Conservation (phyloP, 2,888 invertebrate species). For the Cepaea hortensis region DNA sequence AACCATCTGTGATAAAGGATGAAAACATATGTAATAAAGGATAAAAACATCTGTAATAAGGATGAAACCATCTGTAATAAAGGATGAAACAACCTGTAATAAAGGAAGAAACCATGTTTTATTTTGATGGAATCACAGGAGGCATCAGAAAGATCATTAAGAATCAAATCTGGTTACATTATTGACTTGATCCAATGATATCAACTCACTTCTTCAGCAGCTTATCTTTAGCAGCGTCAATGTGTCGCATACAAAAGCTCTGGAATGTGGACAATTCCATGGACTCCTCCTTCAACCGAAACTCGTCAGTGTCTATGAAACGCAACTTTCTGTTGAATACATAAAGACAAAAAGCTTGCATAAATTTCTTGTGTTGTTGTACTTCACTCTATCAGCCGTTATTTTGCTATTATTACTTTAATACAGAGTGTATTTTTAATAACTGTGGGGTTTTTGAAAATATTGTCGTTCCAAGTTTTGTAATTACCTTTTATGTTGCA, state of each 20-base stretch:
- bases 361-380: neutral
- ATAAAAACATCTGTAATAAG: too few species aligned
- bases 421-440: too few species aligned
- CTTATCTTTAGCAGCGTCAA: slow-evolving; percentile 83
- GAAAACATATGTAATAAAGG: neutral
- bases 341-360: neutral
- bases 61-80: too few species aligned
- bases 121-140: too few species aligned
- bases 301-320: slow-evolving; percentile 75
- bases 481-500: too few species aligned
- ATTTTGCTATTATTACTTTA: neutral
- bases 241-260: slow-evolving; percentile 79
- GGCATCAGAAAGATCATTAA: too few species aligned
- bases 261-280: slow-evolving; percentile 84
- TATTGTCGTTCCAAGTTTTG: too few species aligned
- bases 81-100: too few species aligned
- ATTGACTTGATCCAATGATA: neutral
- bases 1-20: neutral
- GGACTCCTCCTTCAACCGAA: slow-evolving; percentile 78
- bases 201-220: slow-evolving; percentile 81
- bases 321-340: slow-evolving; percentile 68
- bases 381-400: neutral
- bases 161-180: too few species aligned
- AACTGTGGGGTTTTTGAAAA: too few species aligned
- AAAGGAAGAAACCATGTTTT: too few species aligned